Evolutionary conservation across 64 coral and sea anemone species (phyloP).

Genomic region (Stichodactyla helianthus): DNA sequence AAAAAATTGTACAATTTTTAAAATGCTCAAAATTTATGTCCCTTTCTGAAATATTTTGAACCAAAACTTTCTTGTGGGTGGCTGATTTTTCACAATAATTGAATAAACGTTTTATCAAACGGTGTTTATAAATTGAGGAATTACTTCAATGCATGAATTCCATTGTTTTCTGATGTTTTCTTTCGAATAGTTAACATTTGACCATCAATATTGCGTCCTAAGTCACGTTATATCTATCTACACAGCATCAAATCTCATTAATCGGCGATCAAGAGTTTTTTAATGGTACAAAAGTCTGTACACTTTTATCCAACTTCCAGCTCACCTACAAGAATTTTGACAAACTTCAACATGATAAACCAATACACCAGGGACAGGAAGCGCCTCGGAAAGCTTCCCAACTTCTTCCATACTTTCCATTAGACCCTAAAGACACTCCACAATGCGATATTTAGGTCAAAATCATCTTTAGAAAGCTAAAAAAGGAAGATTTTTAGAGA

Average conservation of each 20-base stretch:
- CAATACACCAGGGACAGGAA: conserved; percentile 53
- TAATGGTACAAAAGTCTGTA: neutral
- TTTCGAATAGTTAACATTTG: no score
- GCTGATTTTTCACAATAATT: no score
- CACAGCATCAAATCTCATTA: neutral
- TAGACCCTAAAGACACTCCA: neutral
- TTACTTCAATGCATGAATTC: no score
- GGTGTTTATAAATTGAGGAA: no score
- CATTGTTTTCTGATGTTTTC: no score
- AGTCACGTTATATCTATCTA: neutral
- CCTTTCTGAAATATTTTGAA: no score
- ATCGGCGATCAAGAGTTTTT: neutral
- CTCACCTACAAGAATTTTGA: conserved; percentile 74
- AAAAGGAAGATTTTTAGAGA: neutral
- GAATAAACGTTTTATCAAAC: no score
- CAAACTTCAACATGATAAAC: conserved; percentile 85
- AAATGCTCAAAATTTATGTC: no score
- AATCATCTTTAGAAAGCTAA: conserved; percentile 8
- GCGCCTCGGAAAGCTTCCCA: conserved; percentile 83
- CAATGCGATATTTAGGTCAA: neutral
- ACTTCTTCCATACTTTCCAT: conserved; percentile 82
- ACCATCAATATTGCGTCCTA: no score
- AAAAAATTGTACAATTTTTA: neutral
- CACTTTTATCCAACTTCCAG: neutral
- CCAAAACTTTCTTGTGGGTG: no score